phyloP scores from a whole-genome alignment of 2,113 vertebrate genomes.

The Phoxinus phoxinus region DNA sequence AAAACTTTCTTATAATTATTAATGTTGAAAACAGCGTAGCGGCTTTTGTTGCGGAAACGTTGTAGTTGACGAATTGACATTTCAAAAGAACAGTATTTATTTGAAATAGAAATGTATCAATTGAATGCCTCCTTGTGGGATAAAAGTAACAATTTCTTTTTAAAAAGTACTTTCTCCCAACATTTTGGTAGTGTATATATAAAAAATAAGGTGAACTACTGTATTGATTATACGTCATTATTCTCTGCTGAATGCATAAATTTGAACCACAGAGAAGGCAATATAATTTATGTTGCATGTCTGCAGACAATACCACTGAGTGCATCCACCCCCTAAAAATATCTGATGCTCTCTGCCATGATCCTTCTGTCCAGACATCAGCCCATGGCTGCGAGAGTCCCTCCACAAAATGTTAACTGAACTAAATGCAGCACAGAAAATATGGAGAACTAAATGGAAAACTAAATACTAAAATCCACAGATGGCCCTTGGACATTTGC shows the following conservation, averaged over 20 bases:
- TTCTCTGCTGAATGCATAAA: background rate
- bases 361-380: background rate
- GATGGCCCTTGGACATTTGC: background rate
- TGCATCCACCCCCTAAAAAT: background rate
- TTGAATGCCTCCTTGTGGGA: background rate
- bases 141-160: background rate
- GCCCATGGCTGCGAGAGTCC: background rate
- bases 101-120: background rate
- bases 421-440: conserved; percentile 5
- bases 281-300: background rate
- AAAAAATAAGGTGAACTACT: background rate
- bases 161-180: background rate
- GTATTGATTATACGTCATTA: background rate
- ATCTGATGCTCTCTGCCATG: background rate
- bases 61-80: no score
- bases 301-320: background rate
- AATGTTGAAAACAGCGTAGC: background rate
- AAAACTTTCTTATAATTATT: background rate
- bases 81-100: background rate
- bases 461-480: no score
- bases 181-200: background rate
- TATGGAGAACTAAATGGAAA: background rate
- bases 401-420: background rate
- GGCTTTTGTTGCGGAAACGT: background rate
- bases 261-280: background rate